Evolutionary conservation across 2,888 invertebrate genomes (phyloP).

Genomic region (Onchidella celtica): DNA sequence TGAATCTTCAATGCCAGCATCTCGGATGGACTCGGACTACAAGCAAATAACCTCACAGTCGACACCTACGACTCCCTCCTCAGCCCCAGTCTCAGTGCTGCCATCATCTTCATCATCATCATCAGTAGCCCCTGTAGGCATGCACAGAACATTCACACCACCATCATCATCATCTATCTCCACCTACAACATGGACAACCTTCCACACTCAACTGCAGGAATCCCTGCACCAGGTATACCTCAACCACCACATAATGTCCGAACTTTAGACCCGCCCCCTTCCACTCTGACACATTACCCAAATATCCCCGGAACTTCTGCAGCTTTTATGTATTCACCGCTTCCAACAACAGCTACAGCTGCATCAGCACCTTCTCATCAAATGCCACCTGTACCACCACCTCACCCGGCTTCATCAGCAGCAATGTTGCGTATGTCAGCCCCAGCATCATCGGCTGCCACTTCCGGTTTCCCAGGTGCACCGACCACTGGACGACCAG

Average conservation of each 20-base stretch:
- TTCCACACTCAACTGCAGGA: background rate
- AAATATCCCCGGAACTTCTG: slow-evolving; percentile 9
- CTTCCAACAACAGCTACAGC: background rate
- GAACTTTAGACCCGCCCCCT: slow-evolving; percentile 17
- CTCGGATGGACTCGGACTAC: background rate
- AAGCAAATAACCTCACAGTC: background rate
- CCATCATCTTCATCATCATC: background rate
- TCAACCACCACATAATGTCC: slow-evolving; percentile 7
- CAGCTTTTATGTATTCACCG: background rate
- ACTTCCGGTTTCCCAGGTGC: background rate
- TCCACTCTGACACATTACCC: background rate
- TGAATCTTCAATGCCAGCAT: background rate
- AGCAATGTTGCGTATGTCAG: background rate
- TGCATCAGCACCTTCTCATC: background rate
- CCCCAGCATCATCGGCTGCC: slow-evolving; percentile 9
- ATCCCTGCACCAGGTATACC: background rate
- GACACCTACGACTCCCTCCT: background rate
- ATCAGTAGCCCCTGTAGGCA: background rate
- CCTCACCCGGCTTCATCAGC: background rate
- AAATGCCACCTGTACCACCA: background rate
- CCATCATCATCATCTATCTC: no score
- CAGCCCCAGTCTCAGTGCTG: no score
- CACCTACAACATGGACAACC: background rate
- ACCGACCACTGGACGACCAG: slow-evolving; percentile 18
- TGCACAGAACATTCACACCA: no score